Conservation (phyloP, 2,113 vertebrate genomes). For the Podarcis raffonei region DNA sequence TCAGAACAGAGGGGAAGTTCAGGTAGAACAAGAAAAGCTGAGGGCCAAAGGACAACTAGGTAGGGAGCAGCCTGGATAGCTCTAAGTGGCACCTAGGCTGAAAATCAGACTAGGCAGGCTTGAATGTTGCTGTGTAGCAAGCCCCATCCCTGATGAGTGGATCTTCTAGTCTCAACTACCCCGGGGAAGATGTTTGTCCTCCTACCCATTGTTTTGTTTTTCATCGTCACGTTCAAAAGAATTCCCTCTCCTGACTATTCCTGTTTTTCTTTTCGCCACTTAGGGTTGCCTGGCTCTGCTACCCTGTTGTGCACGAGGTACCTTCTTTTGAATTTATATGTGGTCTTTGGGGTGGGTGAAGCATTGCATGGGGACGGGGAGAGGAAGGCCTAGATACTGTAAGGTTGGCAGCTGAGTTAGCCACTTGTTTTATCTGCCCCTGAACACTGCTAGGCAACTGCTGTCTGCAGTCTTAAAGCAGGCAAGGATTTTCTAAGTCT, state of each 20-base stretch:
- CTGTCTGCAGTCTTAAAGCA: background rate
- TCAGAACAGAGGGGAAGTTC: too few relatives aligned
- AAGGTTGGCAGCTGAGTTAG: background rate
- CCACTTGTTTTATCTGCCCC: background rate
- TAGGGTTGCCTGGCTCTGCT: constrained; percentile 91
- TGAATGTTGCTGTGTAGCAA: too few relatives aligned
- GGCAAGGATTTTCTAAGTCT: background rate
- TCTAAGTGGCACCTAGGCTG: too few relatives aligned
- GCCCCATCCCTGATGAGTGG: background rate
- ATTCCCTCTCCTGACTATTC: background rate
- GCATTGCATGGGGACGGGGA: background rate
- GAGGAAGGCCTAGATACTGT: background rate
- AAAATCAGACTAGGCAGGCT: too few relatives aligned
- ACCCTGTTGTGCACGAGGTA: constrained; percentile 91
- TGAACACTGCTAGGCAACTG: background rate
- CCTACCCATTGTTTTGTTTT: background rate
- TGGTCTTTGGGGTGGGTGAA: background rate
- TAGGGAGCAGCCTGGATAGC: too few relatives aligned
- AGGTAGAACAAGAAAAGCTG: too few relatives aligned
- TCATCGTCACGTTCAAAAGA: background rate
- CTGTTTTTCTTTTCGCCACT: constrained; percentile 44
- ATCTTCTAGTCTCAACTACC: background rate
- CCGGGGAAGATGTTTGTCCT: background rate
- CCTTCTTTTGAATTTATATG: background rate
- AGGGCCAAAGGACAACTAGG: too few relatives aligned